These are phyloP conservation scores for Hydrophis major DNA, from an alignment of 2,797 vertebrate species.

Conservation along the genomic window DNA sequence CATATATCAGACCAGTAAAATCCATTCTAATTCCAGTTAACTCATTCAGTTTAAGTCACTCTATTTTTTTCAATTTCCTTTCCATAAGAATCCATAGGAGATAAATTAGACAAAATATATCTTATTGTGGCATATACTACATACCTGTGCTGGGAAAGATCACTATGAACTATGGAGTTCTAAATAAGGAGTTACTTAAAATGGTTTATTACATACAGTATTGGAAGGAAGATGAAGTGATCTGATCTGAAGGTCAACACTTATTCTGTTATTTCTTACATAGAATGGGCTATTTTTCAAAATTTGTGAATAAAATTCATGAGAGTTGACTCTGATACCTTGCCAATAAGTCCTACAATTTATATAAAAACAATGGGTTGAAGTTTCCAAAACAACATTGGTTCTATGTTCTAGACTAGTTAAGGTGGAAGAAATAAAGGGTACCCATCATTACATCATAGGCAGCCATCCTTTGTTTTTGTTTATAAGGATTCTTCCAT, in stretches of 20 bases:
- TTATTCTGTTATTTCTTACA: not conserved
- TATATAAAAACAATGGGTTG: constrained; percentile 53
- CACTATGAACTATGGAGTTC: not conserved
- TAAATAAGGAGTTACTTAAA: not conserved
- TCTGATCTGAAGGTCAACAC: too few relatives aligned
- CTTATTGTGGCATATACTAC: not conserved
- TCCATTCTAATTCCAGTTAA: too few relatives aligned
- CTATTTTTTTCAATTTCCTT: not conserved
- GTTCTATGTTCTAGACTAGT: constrained; percentile 40
- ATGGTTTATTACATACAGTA: not conserved
- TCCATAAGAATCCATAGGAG: not conserved
- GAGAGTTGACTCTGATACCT: constrained; percentile 1
- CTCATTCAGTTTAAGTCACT: too few relatives aligned
- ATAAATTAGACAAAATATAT: not conserved
- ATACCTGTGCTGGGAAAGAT: not conserved
- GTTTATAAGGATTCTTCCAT: constrained; percentile 26
- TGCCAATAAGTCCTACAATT: constrained; percentile 34
- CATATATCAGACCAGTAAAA: too few relatives aligned
- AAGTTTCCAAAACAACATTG: constrained; percentile 47
- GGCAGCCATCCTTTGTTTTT: constrained; percentile 42
- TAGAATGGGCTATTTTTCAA: not conserved
- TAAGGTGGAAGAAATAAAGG: constrained; percentile 43
- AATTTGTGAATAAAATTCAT: not conserved
- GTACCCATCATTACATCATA: constrained; percentile 45
- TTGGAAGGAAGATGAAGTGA: not conserved